Evolutionary conservation across 2,888 invertebrate genomes (phyloP), one percentile per base, ranked within the genome.

Genomic region (Leucophora obtusa): DNA sequence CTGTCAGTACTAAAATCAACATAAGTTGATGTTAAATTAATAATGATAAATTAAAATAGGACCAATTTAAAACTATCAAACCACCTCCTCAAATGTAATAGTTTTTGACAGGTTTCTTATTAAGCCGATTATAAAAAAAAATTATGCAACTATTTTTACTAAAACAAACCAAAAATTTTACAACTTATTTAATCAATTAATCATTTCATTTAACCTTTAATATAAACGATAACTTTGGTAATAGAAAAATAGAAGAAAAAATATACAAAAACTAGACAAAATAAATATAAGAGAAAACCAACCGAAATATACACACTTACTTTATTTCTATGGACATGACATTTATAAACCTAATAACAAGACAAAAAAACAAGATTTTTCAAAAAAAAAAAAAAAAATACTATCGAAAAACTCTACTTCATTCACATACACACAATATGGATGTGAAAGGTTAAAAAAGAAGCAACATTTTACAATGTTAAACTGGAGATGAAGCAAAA

Each of bases 201-300:
- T 77, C 83, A 83, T 72, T 85, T 80, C 11, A 75, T 82, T 82
- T 83, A 83, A 82, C 82, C 82, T 82, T 83, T 83, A 81, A 79
- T 83, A 47, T 86, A 83, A 87, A 86, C 84, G 84, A 84, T 86
- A 86, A 84, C 86, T 85, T 84, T 85, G 84, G 82, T 83, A 83
- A 86, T 66, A 28, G 6, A 28, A 28, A 28, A 6, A 24, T 2
- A 60, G 77, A 77, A 83, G 75, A 72, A 83, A 83, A 83, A 82
- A 83, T n/a, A n/a, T n/a, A n/a, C n/a, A n/a, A 83, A 73, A 84
- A 28, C n/a, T 24, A 35, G 8, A 56, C 24, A 58, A 65, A 43
- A 18, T 63, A 15, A 51, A n/a, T 33, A 10, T 8, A 24, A 58
- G 58, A 21, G 28, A 69, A 69, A 54, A 24, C 24, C 11, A 50